Base-by-base conservation (phyloP, 2,113 vertebrate species). In the Mirza zaza region DNA sequence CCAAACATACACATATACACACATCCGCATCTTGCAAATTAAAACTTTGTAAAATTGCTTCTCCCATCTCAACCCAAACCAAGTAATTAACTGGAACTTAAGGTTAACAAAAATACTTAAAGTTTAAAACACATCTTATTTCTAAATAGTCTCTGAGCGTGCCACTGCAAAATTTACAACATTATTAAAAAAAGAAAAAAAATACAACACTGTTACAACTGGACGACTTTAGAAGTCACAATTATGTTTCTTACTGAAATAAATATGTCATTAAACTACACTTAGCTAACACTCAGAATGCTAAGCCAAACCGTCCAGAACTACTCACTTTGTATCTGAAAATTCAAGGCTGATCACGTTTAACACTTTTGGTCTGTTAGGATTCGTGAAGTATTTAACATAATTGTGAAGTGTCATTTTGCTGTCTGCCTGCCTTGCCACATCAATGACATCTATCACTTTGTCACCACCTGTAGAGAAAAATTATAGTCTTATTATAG, bases 261-360 rank as follows among this genome's bases (percentile, higher is more conserved):
- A 82, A 76, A 87, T 57, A 48, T 18, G 94, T 48, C 63, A 95
- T 71, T 95, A 94, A 91, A 92, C 85, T 91, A 82, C 36, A 95
- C 55, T 86, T 45, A 88, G 29, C 76, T 93, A 93, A 79, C 42
- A 85, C 36, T 94, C 71, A 96, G 50, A 87, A 97, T 93, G 0
- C 85, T 71, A 95, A 91, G 92, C 84, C 45, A 84, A 96, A 97
- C 82, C n/a, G 13, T 89, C 55, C 89, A 73, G 79, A 97, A 77
- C 82, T 98, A 98, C 99, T 99, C 98, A 99, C 99, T 99, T 99
- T 21, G 99, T 99, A 98, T 99, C 99, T 0, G 99, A 99, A 98
- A 99, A 99, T 98, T 99, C 99, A 98, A 99, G 99, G 98, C 99
- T 99, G 99, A 99, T 99, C 98, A 99, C 99, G 98, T 99, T 99